Conservation (phyloP, 2,113 vertebrate species). For the Heterochromis multidens region DNA sequence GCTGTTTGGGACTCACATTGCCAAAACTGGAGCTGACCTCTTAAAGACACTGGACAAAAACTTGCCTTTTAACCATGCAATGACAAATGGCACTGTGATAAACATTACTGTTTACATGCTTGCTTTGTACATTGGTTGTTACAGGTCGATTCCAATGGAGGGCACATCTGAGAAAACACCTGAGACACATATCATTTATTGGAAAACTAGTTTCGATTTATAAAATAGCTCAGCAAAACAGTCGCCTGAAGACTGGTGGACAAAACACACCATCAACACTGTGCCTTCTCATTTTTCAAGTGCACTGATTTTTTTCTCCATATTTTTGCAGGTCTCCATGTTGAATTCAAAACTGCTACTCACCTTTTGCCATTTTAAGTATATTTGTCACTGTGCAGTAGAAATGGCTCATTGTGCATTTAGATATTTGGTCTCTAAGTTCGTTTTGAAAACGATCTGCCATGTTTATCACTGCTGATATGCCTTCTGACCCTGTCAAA, state of each 20-base stretch:
- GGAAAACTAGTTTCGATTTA: background rate
- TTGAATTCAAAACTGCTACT: background rate
- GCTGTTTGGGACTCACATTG: too few relatives aligned
- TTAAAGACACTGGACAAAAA: background rate
- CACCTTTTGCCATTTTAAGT: background rate
- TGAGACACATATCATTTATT: background rate
- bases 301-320: fast-evolving
- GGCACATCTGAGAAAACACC: background rate
- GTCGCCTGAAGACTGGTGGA: background rate
- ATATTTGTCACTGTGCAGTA: background rate
- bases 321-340: background rate
- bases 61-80: too few relatives aligned
- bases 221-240: background rate
- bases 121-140: background rate
- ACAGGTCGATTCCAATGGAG: background rate
- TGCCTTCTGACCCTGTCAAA: background rate
- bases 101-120: background rate
- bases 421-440: background rate
- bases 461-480: background rate
- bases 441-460: background rate
- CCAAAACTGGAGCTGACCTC: background rate
- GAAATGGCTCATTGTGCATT: background rate
- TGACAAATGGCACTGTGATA: background rate
- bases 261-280: background rate
- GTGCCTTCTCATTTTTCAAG: background rate